A percentile compares a stretch with the other conserved stretches of the same genome.
Conservation (phyloP, 2,888 invertebrate species). For the Torymus aiolomorphi region DNA sequence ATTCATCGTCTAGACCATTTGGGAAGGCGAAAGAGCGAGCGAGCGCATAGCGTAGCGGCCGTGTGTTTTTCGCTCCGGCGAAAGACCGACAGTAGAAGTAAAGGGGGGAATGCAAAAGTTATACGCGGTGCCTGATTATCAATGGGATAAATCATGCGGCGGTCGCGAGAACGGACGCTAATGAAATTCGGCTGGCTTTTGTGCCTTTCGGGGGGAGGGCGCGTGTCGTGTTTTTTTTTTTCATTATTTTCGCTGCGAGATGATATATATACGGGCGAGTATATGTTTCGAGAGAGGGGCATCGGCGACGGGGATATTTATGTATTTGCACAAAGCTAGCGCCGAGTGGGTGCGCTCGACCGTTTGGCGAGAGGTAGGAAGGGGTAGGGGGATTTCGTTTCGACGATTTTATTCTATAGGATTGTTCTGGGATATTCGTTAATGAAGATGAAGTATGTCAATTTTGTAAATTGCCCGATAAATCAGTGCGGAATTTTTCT, state of each 20-base stretch:
- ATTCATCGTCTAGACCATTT: conserved; percentile 58
- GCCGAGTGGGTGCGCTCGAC: neutral
- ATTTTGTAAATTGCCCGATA: neutral
- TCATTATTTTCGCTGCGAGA: conserved; percentile 30
- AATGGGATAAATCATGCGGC: conserved; percentile 54
- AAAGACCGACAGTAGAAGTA: neutral
- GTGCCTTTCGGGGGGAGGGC: neutral
- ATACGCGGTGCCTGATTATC: conserved; percentile 52
- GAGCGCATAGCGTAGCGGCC: conserved; percentile 6
- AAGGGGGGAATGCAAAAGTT: conserved; percentile 37
- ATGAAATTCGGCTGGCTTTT: conserved; percentile 53
- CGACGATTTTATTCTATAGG: too few species aligned
- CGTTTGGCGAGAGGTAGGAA: conserved; percentile 30
- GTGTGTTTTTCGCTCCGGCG: conserved; percentile 12
- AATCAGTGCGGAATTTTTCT: too few species aligned
- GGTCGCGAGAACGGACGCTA: conserved; percentile 48
- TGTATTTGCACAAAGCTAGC: conserved; percentile 51
- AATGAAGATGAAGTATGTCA: neutral
- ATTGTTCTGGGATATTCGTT: too few species aligned
- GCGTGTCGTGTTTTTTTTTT: conserved; percentile 22
- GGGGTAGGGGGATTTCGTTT: conserved; percentile 42
- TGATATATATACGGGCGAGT: conserved; percentile 44
- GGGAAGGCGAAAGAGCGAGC: conserved; percentile 20
- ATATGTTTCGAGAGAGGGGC: conserved; percentile 15
- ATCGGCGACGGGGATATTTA: conserved; percentile 53